phyloP scores from a whole-genome alignment of 2,113 vertebrate genomes.

The Lasiurus borealis region DNA sequence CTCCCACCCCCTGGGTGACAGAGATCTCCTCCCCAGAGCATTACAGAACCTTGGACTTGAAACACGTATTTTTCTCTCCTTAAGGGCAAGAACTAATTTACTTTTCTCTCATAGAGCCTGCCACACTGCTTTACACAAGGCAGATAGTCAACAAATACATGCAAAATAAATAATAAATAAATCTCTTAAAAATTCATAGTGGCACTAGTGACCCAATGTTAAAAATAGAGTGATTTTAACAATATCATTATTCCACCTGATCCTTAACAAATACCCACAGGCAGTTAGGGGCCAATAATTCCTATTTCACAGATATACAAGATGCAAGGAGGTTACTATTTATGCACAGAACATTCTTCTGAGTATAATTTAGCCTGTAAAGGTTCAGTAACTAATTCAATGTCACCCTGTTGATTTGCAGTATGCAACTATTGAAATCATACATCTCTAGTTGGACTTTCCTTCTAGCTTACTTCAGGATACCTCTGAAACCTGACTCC shows the following conservation, averaged over 20 bases:
- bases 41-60: neutral
- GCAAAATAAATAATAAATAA: conserved; percentile 59
- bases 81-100: neutral
- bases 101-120: neutral
- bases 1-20: neutral
- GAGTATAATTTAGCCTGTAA: conserved; percentile 48
- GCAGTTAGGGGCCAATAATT: conserved; percentile 15
- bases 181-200: conserved; percentile 62
- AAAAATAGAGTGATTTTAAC: conserved; percentile 57
- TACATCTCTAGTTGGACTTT: conserved; percentile 33
- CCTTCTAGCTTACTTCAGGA: conserved; percentile 26
- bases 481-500: neutral
- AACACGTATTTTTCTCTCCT: neutral
- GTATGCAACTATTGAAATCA: conserved; percentile 1
- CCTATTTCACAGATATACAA: conserved; percentile 47
- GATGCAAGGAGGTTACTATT: conserved; percentile 37
- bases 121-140: neutral
- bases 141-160: neutral
- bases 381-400: conserved; percentile 41
- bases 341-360: conserved; percentile 18
- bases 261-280: conserved; percentile 17
- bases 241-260: conserved; percentile 37
- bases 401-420: neutral
- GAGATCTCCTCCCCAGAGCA: neutral
- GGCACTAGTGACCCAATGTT: conserved; percentile 32